Evolutionary conservation across 2,113 vertebrate genomes (phyloP).

Genomic region (Ondatra zibethicus): DNA sequence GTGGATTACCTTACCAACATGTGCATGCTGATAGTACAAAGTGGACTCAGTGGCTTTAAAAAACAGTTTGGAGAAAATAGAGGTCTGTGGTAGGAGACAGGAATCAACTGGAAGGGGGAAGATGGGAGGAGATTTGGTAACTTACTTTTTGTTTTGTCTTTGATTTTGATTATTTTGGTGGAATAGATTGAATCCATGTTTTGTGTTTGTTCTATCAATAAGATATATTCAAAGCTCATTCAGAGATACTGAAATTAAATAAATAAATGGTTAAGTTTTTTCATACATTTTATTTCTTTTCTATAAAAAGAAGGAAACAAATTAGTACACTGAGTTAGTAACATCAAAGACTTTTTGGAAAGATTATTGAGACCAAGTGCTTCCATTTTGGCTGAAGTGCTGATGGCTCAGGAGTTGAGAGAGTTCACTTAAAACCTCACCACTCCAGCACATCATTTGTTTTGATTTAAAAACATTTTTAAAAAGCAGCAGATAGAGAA

Average conservation of each 20-base stretch:
- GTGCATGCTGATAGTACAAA: background rate
- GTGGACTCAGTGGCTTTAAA: too few relatives aligned
- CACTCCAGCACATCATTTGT: background rate
- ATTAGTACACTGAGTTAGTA: background rate
- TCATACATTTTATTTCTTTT: background rate
- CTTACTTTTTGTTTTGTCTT: background rate
- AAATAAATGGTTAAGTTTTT: background rate
- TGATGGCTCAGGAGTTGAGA: background rate
- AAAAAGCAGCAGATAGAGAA: background rate
- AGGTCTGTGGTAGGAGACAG: background rate
- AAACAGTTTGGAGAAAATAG: background rate
- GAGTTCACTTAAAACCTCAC: background rate
- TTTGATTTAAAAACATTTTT: background rate
- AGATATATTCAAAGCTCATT: background rate
- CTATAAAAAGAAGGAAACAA: background rate
- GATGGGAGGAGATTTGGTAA: background rate
- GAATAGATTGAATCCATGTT: background rate
- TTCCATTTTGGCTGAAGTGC: background rate
- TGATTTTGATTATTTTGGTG: background rate
- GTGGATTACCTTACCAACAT: accelerated
- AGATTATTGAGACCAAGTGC: background rate
- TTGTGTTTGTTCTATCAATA: background rate
- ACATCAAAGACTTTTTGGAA: background rate
- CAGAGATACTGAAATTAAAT: background rate
- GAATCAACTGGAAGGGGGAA: background rate